Conservation (phyloP, 1,140 invertebrate genomes). For the Trichogramma pretiosum region DNA sequence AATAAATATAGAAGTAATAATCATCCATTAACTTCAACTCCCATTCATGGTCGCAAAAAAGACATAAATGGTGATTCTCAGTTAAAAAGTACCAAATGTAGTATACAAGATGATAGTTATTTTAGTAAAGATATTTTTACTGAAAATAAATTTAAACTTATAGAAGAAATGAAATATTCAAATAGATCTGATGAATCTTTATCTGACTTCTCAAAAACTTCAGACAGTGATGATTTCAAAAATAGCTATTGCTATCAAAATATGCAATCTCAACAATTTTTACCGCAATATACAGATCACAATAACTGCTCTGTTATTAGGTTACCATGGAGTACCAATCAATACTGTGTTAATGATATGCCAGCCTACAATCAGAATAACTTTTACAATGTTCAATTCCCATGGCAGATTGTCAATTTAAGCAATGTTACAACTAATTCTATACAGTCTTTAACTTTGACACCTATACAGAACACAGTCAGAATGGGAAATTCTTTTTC, state of each 20-base stretch:
- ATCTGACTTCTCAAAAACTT: constrained; percentile 7
- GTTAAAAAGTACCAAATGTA: too few relatives aligned
- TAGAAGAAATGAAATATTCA: constrained; percentile 7
- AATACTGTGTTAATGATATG: too few relatives aligned
- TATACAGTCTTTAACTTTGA: not conserved
- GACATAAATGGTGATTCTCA: too few relatives aligned
- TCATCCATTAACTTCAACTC: too few relatives aligned
- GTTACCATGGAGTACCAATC: constrained; percentile 12
- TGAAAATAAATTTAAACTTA: not conserved
- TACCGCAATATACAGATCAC: not conserved
- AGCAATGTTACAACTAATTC: not conserved
- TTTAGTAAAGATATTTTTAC: too few relatives aligned
- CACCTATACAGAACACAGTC: too few relatives aligned
- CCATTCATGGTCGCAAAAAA: too few relatives aligned
- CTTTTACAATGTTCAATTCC: not conserved
- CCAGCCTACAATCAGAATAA: too few relatives aligned
- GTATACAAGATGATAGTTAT: too few relatives aligned
- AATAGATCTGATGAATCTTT: constrained; percentile 6
- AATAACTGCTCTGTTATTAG: constrained; percentile 5
- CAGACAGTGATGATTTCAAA: constrained; percentile 1
- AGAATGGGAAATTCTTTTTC: too few relatives aligned
- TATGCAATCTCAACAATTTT: not conserved
- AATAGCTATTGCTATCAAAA: not conserved
- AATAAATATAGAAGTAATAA: too few relatives aligned
- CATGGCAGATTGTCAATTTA: constrained; percentile 3